Conservation (phyloP, 2,113 vertebrate genomes). For the Callorhinus ursinus region DNA sequence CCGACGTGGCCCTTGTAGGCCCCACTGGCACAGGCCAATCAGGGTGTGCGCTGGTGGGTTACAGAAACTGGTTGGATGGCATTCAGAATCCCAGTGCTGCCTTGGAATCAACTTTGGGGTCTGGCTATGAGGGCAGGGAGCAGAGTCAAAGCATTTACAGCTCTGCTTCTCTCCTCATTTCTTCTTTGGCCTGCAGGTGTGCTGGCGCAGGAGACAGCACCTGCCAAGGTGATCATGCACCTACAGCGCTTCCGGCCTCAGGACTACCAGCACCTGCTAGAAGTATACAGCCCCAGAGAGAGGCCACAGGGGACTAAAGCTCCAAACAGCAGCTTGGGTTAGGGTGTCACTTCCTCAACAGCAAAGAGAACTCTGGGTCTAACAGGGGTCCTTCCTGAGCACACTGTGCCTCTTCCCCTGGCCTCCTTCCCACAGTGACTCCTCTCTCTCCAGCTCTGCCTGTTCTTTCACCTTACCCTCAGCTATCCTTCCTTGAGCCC, state of each 20-base stretch:
- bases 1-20: neutral
- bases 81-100: neutral
- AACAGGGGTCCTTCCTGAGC: neutral
- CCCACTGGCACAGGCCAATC: neutral
- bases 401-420: neutral
- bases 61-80: neutral
- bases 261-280: conserved; percentile 86
- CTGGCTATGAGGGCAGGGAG: neutral
- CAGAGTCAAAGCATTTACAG: neutral
- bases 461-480: neutral
- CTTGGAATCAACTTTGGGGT: neutral
- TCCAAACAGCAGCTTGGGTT: neutral
- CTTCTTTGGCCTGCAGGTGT: conserved; percentile 74
- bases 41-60: neutral
- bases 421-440: neutral
- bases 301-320: conserved; percentile 8
- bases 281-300: neutral
- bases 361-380: neutral
- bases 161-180: neutral
- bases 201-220: conserved; percentile 80
- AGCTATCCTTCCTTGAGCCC: conserved; percentile 31
- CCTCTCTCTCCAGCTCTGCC: neutral
- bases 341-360: neutral
- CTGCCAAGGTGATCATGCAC: conserved; percentile 91
- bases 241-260: conserved; percentile 87